Conservation (phyloP, 2,797 vertebrate species). For the Chelon auratus region DNA sequence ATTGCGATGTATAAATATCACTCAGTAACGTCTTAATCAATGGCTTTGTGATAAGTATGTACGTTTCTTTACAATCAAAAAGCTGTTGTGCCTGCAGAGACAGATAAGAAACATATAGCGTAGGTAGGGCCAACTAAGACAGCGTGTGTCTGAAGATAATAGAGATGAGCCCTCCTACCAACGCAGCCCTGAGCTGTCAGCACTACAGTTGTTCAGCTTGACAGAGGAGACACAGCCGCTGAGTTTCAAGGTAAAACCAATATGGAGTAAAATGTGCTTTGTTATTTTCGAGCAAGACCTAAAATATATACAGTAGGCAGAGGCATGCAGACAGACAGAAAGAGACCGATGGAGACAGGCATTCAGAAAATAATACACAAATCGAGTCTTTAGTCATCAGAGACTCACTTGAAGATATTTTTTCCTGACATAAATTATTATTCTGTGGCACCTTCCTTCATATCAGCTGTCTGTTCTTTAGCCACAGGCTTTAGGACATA, state of each 20-base stretch:
- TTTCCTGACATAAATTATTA: conserved; percentile 24
- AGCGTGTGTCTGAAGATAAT: conserved; percentile 69
- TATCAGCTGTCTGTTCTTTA: conserved; percentile 36
- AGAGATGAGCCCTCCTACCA: conserved; percentile 33
- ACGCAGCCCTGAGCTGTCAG: conserved; percentile 27
- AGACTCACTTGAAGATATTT: conserved; percentile 4
- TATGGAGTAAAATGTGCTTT: conserved; percentile 21
- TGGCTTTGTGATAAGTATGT: background rate
- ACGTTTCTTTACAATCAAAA: background rate
- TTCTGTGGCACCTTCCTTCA: conserved; percentile 22
- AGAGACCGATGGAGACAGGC: background rate
- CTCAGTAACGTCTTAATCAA: background rate
- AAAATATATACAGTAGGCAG: background rate
- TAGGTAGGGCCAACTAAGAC: conserved; percentile 59
- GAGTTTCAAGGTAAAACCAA: conserved; percentile 68
- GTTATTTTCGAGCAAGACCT: conserved; percentile 1
- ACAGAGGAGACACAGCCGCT: conserved; percentile 38
- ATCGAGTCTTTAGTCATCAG: background rate
- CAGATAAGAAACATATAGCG: conserved; percentile 67
- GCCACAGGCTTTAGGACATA: conserved; percentile 51
- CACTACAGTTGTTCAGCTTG: conserved; percentile 43
- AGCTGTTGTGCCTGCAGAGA: conserved; percentile 34
- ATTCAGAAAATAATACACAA: background rate
- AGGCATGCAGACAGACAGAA: background rate
- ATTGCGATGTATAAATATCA: background rate